Evolutionary conservation across 2,113 vertebrate species (phyloP).

Genomic region (Coreoperca whiteheadi): DNA sequence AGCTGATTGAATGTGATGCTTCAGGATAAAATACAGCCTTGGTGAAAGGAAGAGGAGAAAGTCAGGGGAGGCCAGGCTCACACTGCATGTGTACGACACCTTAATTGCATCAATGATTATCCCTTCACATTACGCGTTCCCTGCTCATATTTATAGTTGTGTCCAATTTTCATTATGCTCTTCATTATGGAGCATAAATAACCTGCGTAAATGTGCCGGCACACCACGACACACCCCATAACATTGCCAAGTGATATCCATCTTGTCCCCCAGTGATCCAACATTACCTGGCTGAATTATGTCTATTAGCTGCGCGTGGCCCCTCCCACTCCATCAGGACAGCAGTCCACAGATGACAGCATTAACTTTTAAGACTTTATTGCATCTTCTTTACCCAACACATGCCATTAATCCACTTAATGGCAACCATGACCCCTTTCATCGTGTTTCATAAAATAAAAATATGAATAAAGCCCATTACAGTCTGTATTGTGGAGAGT

Average conservation of each 20-base stretch:
- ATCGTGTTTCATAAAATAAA: conserved; percentile 87
- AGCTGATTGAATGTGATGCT: conserved; percentile 77
- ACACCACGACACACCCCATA: conserved; percentile 75
- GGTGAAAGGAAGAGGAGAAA: conserved; percentile 59
- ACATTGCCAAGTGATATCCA: conserved; percentile 84
- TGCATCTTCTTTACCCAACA: conserved; percentile 87
- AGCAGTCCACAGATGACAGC: conserved; percentile 78
- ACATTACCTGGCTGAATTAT: conserved; percentile 86
- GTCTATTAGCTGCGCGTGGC: conserved; percentile 77
- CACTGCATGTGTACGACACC: conserved; percentile 76
- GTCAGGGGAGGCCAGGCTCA: conserved; percentile 66
- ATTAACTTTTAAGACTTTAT: conserved; percentile 86
- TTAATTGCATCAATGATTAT: conserved; percentile 87
- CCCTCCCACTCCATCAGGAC: conserved; percentile 80
- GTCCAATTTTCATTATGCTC: conserved; percentile 89
- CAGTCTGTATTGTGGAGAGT: conserved; percentile 81
- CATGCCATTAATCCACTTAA: conserved; percentile 84
- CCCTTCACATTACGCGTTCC: conserved; percentile 76
- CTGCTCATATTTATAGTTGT: conserved; percentile 86
- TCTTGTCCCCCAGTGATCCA: conserved; percentile 81
- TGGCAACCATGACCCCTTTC: conserved; percentile 85
- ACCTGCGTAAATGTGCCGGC: conserved; percentile 84
- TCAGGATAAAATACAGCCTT: conserved; percentile 72
- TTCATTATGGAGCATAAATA: conserved; percentile 88
- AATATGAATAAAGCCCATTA: conserved; percentile 86